Evolutionary conservation across 2,113 vertebrate species (phyloP), one percentile per base, ranked within the genome.

Genomic region (Podarcis muralis): DNA sequence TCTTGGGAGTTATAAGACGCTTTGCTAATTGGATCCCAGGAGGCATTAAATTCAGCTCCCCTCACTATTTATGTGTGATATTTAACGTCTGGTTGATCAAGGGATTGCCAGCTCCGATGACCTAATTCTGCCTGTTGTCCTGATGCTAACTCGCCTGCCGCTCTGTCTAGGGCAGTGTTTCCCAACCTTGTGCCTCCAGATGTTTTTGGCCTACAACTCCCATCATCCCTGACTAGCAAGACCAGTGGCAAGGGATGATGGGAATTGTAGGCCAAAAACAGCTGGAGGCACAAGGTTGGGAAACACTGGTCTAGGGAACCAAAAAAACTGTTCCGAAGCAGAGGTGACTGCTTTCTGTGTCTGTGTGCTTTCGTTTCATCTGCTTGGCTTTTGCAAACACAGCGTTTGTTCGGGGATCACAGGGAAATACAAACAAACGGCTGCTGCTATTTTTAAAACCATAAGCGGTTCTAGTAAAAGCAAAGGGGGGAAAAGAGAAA

Each of bases 71-170:
- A 6, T 25, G 77, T 32, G 0, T 0, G 85, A 93, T 90, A 9
- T 53, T 83, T 18, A 12, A 32, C 37, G 88, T 80, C 93, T 93
- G 90, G 69, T 37, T 89, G 93, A 91, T 92, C 83, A 71, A 81
- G 22, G 83, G 43, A 37, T 77, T 25, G 80, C 91, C 90, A 93
- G 88, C 90, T 91, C 94, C 83, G 88, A 86, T 95, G 95, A 95
- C 95, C 93, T 94, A 94, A 96, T 96, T 95, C 93, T 90, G 92
- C 72, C 88, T 57, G 85, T 86, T 92, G 92, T 71, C 91, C 88
- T 91, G 89, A 94, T 81, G 88, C 91, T 87, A 91, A 83, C 79
- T 79, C 68, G 2, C 79, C 25, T 20, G 40, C 43, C 40, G 32
- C 35, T 25, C 75, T 1, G 37, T 3, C 27, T 40, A 43, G 25